Base-by-base conservation (phyloP, 1,140 invertebrate species). In the Agrypnia vestita region DNA sequence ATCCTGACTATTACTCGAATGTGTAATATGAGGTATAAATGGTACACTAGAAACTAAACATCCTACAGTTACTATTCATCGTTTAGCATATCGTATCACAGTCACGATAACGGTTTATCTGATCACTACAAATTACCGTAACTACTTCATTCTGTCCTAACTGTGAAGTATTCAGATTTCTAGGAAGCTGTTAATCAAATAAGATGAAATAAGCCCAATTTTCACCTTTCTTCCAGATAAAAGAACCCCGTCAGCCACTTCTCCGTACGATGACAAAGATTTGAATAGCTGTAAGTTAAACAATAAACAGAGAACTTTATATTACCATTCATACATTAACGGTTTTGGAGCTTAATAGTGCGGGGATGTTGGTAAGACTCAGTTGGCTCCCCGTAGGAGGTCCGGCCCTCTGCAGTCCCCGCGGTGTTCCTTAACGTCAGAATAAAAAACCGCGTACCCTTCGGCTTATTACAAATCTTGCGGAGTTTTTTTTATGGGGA, bases 341-440 rank as follows among this genome's bases (percentile, higher is more conserved):
- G 81, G 81, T 82, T 82, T 77, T 61, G 9, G 44, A 21, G 13
- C 62, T 76, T 67, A 78, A 79, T 73, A 76, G 12, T 35, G 17
- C 19, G 56, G 13, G 49, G 44, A 46, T 35, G 51, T 49, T 72
- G 47, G 76, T 55, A 76, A 62, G 49, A 72, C 21, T 64, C 69
- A 79, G 76, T 82, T 82, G 77, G 74, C 81, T 56, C 77, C 12
- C 81, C 73, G 47, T 72, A 62, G 81, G 81, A 59, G 81, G 81
- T 62, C 72, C 46, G 49, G 46, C 25, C 35, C 17, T 19, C 21
- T 21, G 17, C 49, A 73, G 13, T 21, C 61, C 73, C 77, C 56
- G 76, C 72, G 62, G 80, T 17, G 80, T 35, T 49, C 15, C 6
- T 17, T 49, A 49, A 49, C 12, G 4, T 7, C 17, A 53, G 12